Percentiles rank a stretch among this genome's conserved stretches.
Conservation (phyloP, 2,113 vertebrate genomes). For the Acanthochromis polyacanthus region DNA sequence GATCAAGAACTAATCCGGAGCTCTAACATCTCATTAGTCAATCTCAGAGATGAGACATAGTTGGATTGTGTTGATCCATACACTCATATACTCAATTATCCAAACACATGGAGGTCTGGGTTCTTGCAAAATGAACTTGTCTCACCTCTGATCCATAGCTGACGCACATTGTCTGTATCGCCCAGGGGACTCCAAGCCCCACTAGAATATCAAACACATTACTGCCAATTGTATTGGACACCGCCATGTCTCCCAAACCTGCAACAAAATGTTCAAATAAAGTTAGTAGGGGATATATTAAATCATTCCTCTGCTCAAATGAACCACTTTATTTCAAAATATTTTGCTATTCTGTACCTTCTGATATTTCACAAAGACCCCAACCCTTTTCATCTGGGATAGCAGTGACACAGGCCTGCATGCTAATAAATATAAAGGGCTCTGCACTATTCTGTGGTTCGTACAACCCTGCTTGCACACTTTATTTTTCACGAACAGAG, state of each 20-base stretch:
- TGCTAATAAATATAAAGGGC: constrained; percentile 22
- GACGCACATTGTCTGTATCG: constrained; percentile 94
- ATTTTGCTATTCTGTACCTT: constrained; percentile 15
- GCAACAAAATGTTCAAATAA: constrained; percentile 1
- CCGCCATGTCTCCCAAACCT: constrained; percentile 98
- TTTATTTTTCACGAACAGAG: background rate
- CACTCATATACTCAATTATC: background rate
- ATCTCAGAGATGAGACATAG: background rate
- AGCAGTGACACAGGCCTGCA: background rate
- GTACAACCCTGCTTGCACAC: background rate
- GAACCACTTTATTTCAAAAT: constrained; percentile 1
- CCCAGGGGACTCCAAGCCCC: constrained; percentile 95
- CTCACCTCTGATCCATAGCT: constrained; percentile 90
- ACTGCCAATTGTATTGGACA: constrained; percentile 97
- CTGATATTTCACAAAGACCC: constrained; percentile 4
- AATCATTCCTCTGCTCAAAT: constrained; percentile 1
- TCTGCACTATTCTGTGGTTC: constrained; percentile 12
- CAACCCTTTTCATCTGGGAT: constrained; percentile 23
- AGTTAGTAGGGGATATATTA: background rate
- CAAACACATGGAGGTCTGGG: background rate
- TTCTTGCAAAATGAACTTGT: background rate
- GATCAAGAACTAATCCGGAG: background rate
- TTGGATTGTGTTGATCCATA: background rate
- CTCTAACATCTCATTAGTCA: no score
- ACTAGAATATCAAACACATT: constrained; percentile 99